Base-by-base conservation (phyloP, 1,140 invertebrate species). In the Zaprionus camerounensis region DNA sequence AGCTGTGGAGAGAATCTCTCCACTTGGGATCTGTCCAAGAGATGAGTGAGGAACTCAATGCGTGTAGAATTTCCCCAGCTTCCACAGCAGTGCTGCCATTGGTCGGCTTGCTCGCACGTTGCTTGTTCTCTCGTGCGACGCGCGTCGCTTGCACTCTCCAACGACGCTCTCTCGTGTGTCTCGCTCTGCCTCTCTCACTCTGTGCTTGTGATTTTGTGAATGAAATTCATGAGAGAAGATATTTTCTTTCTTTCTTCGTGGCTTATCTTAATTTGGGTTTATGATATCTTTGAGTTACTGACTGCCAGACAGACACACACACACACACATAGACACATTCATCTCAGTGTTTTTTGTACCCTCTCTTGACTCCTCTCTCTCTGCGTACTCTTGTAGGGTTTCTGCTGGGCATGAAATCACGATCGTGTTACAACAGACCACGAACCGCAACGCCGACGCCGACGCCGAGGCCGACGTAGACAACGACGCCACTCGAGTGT, bases 191-290 rank as follows among this genome's bases (percentile, higher is more conserved):
- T 20, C 58, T 62, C 57, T 44, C 44, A 26, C 44, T 65, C 20
- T 24, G 9, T 70, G 55, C 65, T 69, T 80, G 79, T 84, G 75
- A 81, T 84, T 78, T 74, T 86, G 86, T 90, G 85, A 90, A 90
- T 91, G 86, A 91, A 90, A 80, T 79, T 55, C 70, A 51, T 72
- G 61, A 49, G 76, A 62, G 66, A 31, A 34, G 65, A 57, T 78
- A 70, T 75, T 71, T 77, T 72, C 68, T 72, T 77, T 73, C 65
- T 80, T 80, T 68, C 74, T 63, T 75, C 59, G 56, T 55, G 66
- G 59, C 73, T 90, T 90, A 90, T 90, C 85, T 90, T 82, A 85
- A 90, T 90, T 91, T 70, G 79, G 71, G 57, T 78, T 85, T 81
- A 68, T 81, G 81, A 81, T 82, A 90, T 90, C 86, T 76, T 58